Conservation (phyloP, 2,888 invertebrate species). For the Drosophila percnosoma region DNA sequence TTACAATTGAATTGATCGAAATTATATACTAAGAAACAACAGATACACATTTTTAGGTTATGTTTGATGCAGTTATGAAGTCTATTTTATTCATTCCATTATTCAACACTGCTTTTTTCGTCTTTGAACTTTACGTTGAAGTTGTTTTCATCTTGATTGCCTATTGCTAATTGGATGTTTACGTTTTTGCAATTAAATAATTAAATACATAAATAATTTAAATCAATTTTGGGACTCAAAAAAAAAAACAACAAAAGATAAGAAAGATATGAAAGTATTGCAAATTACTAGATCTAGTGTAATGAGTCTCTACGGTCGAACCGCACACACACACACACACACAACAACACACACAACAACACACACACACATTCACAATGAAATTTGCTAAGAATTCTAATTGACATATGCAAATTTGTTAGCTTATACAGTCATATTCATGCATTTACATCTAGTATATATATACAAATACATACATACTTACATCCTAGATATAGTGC, state of each 20-base stretch:
- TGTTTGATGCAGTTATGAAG: conserved; percentile 18
- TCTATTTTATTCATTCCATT: conserved; percentile 36
- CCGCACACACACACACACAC: conserved; percentile 61
- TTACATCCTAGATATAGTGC: conserved; percentile 47
- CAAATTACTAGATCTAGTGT: conserved; percentile 33
- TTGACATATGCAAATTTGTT: conserved; percentile 70
- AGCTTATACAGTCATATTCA: conserved; percentile 67
- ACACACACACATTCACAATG: conserved; percentile 17
- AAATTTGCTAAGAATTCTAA: conserved; percentile 48
- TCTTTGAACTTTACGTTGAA: conserved; percentile 33
- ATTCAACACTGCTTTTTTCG: conserved; percentile 2
- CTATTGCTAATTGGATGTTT: conserved; percentile 49
- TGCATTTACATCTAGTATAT: conserved; percentile 57
- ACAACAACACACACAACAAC: conserved; percentile 32
- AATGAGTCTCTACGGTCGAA: conserved; percentile 78
- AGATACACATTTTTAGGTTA: conserved; percentile 19
- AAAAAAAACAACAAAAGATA: conserved; percentile 27
- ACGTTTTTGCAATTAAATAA: conserved; percentile 53
- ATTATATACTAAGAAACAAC: background rate
- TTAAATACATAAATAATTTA: conserved; percentile 60
- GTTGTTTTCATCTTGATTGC: conserved; percentile 40
- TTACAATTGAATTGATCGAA: conserved; percentile 36
- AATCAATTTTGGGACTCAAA: conserved; percentile 75
- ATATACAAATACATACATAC: conserved; percentile 42
- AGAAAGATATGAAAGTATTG: conserved; percentile 23